Percentiles rank a stretch among this genome's conserved stretches.
Evolutionary conservation across 2,113 vertebrate genomes (phyloP).

Genomic region (Myocastor coypus): DNA sequence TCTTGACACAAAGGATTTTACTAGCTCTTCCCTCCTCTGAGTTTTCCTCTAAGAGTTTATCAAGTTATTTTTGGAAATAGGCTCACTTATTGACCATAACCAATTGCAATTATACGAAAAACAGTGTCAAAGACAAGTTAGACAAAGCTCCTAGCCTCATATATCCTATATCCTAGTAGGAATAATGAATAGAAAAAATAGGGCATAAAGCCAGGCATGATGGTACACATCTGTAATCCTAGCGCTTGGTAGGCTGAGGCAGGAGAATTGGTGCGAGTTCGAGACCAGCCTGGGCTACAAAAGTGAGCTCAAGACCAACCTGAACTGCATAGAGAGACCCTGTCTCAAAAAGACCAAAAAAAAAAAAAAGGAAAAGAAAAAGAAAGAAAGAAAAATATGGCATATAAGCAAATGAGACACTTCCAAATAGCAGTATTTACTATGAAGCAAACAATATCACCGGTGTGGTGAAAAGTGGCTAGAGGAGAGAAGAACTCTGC

Average conservation of each 20-base stretch:
- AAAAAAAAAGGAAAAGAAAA: too few relatives aligned
- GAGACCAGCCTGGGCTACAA: too few relatives aligned
- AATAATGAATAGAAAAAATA: not conserved
- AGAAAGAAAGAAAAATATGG: not conserved
- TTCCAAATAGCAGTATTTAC: not conserved
- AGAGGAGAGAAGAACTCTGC: not conserved
- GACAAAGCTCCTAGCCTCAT: not conserved
- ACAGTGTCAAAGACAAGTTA: not conserved
- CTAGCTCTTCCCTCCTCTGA: not conserved
- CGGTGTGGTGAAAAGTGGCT: not conserved
- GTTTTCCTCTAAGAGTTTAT: constrained; percentile 1
- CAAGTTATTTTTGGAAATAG: not conserved
- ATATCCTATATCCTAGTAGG: not conserved
- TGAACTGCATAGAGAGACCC: too few relatives aligned
- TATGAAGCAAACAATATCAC: constrained; percentile 34
- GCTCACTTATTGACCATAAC: not conserved
- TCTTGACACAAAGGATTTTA: not conserved
- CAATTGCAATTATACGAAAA: not conserved
- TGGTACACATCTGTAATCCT: too few relatives aligned
- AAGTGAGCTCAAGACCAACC: too few relatives aligned
- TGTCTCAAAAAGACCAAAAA: too few relatives aligned
- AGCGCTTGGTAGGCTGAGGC: too few relatives aligned
- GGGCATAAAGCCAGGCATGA: too few relatives aligned
- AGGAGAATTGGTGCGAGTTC: too few relatives aligned
- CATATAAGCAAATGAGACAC: not conserved